Percentiles rank a stretch among this genome's conserved stretches.
Conservation (phyloP, 35 echinoderm and acorn worm species). For the Anneissia japonica region DNA sequence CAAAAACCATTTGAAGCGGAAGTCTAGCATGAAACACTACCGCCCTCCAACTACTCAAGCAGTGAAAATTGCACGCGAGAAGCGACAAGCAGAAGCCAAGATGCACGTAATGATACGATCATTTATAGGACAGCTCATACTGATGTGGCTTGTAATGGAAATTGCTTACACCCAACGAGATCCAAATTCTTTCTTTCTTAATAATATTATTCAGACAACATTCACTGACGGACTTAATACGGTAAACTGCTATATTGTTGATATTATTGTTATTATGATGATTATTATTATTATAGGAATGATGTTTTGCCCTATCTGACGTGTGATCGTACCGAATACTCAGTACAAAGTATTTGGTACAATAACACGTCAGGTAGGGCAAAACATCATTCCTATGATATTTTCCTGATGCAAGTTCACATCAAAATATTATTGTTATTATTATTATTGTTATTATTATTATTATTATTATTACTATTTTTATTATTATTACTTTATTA, state of each 20-base stretch:
- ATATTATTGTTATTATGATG: too few species aligned
- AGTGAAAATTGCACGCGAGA: constrained; percentile 54
- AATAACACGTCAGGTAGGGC: neutral
- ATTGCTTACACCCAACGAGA: constrained; percentile 66
- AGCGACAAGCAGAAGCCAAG: constrained; percentile 45
- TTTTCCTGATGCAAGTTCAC: too few species aligned
- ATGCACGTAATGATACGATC: constrained; percentile 66
- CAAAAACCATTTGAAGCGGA: neutral
- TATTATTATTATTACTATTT: too few species aligned
- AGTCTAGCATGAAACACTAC: constrained; percentile 26
- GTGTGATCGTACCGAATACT: neutral
- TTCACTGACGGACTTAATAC: constrained; percentile 48
- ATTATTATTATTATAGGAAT: neutral
- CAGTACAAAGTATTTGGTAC: neutral
- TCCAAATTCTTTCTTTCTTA: constrained; percentile 42
- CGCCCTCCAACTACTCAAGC: constrained; percentile 37
- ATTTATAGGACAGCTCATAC: constrained; percentile 59
- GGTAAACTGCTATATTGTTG: too few species aligned
- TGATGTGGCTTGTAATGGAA: constrained; percentile 63
- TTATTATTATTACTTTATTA: too few species aligned
- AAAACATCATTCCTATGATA: too few species aligned
- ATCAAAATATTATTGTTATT: too few species aligned
- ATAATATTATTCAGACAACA: constrained; percentile 27
- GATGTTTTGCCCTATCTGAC: neutral
- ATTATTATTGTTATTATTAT: too few species aligned